Evolutionary conservation across 2,797 vertebrate species (phyloP), one percentile per base, ranked within the genome.

Genomic region (Gymnothorax javanicus): DNA sequence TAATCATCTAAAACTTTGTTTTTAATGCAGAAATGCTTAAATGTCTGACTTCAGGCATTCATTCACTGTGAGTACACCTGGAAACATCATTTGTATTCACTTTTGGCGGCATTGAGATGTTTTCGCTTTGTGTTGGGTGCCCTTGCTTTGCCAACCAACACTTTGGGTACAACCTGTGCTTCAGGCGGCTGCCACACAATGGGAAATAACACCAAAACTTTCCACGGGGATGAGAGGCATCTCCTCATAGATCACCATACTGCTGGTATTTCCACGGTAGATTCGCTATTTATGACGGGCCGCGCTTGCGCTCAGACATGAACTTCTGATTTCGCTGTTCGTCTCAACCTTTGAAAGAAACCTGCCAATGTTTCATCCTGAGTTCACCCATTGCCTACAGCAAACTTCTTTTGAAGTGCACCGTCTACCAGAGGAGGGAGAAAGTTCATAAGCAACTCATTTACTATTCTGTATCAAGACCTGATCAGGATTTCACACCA

Each of bases 381-480:
- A 91, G 89, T 91, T 93, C 93, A 87, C 90, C 86, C 62, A 60
- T 86, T 91, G 91, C 91, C 93, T 90, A 88, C 88, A 93, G 92
- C 90, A 83, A 91, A 81, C 86, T 88, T 87, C 92, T 94, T 43
- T 95, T 95, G 94, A 95, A 93, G 93, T 92, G 91, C 88, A 90
- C 91, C 89, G 58, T 86, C 88, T 94, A 90, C 92, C 93, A 84
- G 87, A 87, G 89, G 5, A 90, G 86, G 87, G 88, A 82, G 88
- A 82, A 91, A 87, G 89, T 94, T 94, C 92, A 92, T 91, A 86
- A 92, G 90, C 88, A 91, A 83, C 91, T 91, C 84, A 93, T 95
- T 94, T 93, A 86, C 84, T 91, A 92, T 94, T 94, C 91, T 93
- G 90, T 91, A 91, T 94, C 91, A 93, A 92, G 92, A 89, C 89